phyloP scores from a whole-genome alignment of 2,797 vertebrate genomes.

The Acropternis orthonyx region DNA sequence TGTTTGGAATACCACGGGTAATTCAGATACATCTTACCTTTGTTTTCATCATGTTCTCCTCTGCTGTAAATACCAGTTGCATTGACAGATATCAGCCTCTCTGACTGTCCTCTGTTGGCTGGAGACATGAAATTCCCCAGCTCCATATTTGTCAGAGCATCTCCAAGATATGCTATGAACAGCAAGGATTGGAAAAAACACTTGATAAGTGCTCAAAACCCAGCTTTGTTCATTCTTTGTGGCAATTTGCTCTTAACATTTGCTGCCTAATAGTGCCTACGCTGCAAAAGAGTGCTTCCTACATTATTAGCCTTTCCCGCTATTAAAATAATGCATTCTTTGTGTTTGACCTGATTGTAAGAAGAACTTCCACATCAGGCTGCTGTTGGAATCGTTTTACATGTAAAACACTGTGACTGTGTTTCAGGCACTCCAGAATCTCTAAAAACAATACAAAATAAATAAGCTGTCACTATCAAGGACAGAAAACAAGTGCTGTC shows the following conservation, averaged over 20 bases:
- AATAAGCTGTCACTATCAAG: neutral
- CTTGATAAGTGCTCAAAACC: neutral
- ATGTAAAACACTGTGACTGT: neutral
- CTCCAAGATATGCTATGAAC: neutral
- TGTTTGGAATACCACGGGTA: neutral
- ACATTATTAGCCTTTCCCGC: neutral
- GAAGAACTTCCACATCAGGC: neutral
- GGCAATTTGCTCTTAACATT: neutral
- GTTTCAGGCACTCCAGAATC: neutral
- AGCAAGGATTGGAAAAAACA: neutral
- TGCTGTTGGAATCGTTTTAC: neutral
- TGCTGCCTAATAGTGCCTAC: neutral
- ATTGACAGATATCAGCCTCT: constrained; percentile 1
- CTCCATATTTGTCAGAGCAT: neutral
- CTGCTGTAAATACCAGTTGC: neutral
- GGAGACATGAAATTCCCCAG: constrained; percentile 20
- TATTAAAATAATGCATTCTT: neutral
- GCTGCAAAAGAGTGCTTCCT: neutral
- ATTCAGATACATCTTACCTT: constrained; percentile 28
- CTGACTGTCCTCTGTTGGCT: neutral
- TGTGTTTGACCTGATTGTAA: neutral
- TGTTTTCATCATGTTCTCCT: neutral
- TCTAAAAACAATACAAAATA: neutral
- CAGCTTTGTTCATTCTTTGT: neutral
- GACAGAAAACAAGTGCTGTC: neutral